Evolutionary conservation across 2,888 invertebrate genomes (phyloP), one percentile per base, ranked within the genome.

Genomic region (Teleiodes luculella): DNA sequence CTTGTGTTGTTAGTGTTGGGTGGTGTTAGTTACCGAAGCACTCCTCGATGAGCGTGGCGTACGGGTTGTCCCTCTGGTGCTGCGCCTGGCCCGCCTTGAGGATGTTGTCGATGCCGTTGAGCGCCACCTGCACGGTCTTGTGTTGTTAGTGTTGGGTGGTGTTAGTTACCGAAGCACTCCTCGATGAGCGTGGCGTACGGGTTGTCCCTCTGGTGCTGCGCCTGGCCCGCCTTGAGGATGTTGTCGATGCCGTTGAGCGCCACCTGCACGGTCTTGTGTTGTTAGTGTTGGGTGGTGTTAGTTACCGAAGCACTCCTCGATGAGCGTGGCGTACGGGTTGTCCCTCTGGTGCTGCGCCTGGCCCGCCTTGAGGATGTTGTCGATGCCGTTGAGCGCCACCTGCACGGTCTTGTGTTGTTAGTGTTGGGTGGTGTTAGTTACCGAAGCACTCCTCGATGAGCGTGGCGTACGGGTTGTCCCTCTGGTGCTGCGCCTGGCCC

Each of bases 41-140:
- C 11, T 37, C 37, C 2, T 37, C 16, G 1, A 37, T 37, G 37
- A 37, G 37, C 20, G n/a, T 11, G 3, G 45, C 24, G 45, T 45
- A 45, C 18, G 24, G 24, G 48, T 98, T 98, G 51, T 95, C 93
- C 24, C 94, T 92, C 53, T 92, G 93, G 58, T 94, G 92, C 65
- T 95, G 94, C 72, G 95, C 94, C 75, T 97, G 97, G 8, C 98
- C 98, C 5, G 97, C 92, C 79, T 96, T 94, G 54, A 98, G 89
- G 68, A 98, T 98, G 86, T 98, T 98, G 76, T 98, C 98, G 59
- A 98, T 90, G 16, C 98, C 98, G 77, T 97, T 98, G 35, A 98
- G 92, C 20, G 98, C 98, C 47, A 98, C 98, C 85, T 96, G 97
- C 24, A 98, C 95, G 48, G 98, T 97, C 80, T 98, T 98, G n/a